These are phyloP conservation scores for Stegostoma tigrinum DNA, from an alignment of 2,113 vertebrate species.

Conservation along the genomic window DNA sequence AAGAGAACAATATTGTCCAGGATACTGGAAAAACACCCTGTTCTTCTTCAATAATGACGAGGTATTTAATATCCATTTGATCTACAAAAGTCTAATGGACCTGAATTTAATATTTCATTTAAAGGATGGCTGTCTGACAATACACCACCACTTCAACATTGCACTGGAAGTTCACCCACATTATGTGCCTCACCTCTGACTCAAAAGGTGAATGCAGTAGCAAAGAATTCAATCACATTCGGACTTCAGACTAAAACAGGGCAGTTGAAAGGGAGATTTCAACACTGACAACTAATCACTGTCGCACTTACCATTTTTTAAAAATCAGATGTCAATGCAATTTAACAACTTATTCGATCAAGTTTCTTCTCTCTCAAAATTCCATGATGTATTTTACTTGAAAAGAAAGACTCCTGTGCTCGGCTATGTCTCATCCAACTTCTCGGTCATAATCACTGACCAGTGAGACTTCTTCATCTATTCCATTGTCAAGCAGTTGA, in stretches of 20 bases:
- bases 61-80: not conserved
- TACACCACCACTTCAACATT: not conserved
- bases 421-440: constrained; percentile 1
- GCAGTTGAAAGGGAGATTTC: not conserved
- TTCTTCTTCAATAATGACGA: not conserved
- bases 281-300: not conserved
- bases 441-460: constrained; percentile 3
- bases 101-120: not conserved
- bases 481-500: not conserved
- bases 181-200: not conserved
- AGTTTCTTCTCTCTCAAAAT: not conserved
- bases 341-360: not conserved
- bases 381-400: not conserved
- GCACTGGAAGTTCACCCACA: not conserved
- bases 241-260: not conserved
- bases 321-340: not conserved
- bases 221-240: not conserved
- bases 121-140: not conserved
- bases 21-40: not conserved
- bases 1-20: not conserved
- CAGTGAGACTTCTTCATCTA: constrained; percentile 1
- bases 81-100: not conserved
- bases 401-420: too few species aligned
- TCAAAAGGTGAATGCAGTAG: not conserved
- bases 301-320: constrained; percentile 24